Evolutionary conservation across 2,888 invertebrate species (phyloP).

Genomic region (Eueremaeus valkanovi): DNA sequence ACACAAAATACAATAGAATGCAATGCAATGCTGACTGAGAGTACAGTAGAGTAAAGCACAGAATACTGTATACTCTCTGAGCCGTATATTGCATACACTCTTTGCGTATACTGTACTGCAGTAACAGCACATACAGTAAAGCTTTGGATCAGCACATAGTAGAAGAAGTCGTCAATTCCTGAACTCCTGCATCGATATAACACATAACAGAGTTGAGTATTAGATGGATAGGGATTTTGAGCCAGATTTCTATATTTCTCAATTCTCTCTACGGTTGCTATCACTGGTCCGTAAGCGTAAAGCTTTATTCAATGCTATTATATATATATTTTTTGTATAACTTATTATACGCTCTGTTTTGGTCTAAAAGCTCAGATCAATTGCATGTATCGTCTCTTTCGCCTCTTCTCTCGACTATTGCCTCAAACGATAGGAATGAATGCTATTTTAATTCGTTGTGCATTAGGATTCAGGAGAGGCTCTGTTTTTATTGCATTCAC

Average conservation of each 20-base stretch:
- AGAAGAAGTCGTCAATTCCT: neutral
- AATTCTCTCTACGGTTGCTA: too few relatives aligned
- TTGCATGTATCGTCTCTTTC: neutral
- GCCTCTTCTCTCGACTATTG: neutral
- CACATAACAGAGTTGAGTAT: neutral
- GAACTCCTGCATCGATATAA: too few relatives aligned
- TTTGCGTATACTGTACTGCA: too few relatives aligned
- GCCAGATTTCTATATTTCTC: neutral
- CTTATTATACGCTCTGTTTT: neutral
- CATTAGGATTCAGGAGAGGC: neutral
- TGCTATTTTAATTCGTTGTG: neutral
- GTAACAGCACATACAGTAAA: neutral
- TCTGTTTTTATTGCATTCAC: neutral
- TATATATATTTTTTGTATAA: neutral
- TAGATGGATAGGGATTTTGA: neutral
- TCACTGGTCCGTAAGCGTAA: neutral
- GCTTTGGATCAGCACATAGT: neutral
- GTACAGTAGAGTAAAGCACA: too few relatives aligned
- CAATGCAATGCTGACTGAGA: neutral
- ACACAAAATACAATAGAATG: slow-evolving; percentile 1
- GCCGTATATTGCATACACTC: too few relatives aligned
- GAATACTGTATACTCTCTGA: too few relatives aligned
- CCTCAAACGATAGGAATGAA: neutral
- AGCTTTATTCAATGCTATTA: slow-evolving; percentile 1
- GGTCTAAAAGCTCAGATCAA: neutral